Evolutionary conservation across 2,888 invertebrate species (phyloP).

Genomic region (Salticus scenicus): DNA sequence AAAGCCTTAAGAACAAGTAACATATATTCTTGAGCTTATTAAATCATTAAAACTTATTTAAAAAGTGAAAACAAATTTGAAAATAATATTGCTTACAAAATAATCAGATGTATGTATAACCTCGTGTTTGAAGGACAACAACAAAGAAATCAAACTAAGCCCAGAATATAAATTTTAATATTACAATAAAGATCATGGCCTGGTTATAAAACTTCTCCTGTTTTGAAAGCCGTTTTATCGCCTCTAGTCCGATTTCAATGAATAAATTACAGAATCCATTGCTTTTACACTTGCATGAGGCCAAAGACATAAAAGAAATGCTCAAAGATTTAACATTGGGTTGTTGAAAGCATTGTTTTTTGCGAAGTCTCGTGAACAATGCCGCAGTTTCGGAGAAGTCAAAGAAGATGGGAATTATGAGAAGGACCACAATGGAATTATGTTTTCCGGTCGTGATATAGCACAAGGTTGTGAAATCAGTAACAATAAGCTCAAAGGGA

Average conservation of each 20-base stretch:
- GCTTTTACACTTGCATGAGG: constrained; percentile 2
- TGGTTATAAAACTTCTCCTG: not conserved
- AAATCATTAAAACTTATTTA: too few relatives aligned
- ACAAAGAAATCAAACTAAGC: not conserved
- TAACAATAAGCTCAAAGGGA: constrained; percentile 45
- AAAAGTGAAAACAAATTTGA: too few relatives aligned
- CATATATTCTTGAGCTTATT: too few relatives aligned
- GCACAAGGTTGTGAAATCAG: constrained; percentile 65
- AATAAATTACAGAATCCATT: constrained; percentile 8
- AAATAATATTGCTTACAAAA: too few relatives aligned
- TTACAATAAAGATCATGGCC: constrained; percentile 12
- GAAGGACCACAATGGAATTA: constrained; percentile 59
- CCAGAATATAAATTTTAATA: not conserved
- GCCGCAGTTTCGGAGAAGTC: constrained; percentile 42
- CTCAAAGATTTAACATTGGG: constrained; percentile 47
- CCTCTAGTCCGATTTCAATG: constrained; percentile 4
- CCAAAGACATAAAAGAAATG: constrained; percentile 23
- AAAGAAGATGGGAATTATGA: constrained; percentile 55
- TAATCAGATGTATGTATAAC: not conserved
- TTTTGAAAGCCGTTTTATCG: not conserved
- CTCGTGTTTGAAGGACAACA: not conserved
- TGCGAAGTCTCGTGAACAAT: constrained; percentile 51
- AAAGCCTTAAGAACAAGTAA: too few relatives aligned
- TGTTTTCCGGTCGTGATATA: constrained; percentile 64
- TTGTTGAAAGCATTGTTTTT: constrained; percentile 45